A percentile compares a stretch with the other conserved stretches of the same genome.
phyloP scores from a whole-genome alignment of 2,888 invertebrate genomes.

The Cosmopolites sordidus region DNA sequence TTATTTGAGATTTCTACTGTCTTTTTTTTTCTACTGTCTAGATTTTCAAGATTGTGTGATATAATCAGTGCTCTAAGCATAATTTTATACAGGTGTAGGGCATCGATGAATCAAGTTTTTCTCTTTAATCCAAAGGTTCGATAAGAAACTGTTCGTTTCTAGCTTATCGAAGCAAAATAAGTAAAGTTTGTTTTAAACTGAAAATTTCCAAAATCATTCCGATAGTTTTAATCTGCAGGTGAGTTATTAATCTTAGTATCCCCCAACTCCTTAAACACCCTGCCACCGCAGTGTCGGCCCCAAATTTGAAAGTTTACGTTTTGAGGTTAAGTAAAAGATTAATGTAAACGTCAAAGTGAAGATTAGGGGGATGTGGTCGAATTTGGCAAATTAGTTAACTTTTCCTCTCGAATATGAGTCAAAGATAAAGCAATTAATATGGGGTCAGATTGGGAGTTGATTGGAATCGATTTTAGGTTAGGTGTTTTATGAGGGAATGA shows the following conservation, averaged over 20 bases:
- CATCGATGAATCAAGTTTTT: too few species aligned
- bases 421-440: slow-evolving; percentile 14
- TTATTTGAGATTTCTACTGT: too few species aligned
- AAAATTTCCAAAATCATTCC: slow-evolving; percentile 24
- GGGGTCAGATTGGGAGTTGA: background rate
- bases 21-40: too few species aligned
- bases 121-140: too few species aligned
- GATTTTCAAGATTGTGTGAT: too few species aligned
- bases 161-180: too few species aligned
- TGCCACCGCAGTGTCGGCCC: slow-evolving; percentile 5
- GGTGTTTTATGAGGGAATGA: too few species aligned
- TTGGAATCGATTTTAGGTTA: background rate
- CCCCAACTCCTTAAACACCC: slow-evolving; percentile 1
- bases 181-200: too few species aligned
- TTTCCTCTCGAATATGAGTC: slow-evolving; percentile 11
- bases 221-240: slow-evolving; percentile 26
- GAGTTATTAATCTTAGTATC: slow-evolving; percentile 25
- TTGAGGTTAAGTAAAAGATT: slow-evolving; percentile 29
- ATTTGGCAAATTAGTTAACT: slow-evolving; percentile 15
- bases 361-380: slow-evolving; percentile 13
- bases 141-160: too few species aligned
- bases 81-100: too few species aligned
- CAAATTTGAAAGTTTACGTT: slow-evolving; percentile 30
- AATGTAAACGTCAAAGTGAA: slow-evolving; percentile 26
- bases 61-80: too few species aligned